These are phyloP conservation scores for Crotalus helleri DNA, from an alignment of 2,113 vertebrate genomes.

Conservation along the genomic window DNA sequence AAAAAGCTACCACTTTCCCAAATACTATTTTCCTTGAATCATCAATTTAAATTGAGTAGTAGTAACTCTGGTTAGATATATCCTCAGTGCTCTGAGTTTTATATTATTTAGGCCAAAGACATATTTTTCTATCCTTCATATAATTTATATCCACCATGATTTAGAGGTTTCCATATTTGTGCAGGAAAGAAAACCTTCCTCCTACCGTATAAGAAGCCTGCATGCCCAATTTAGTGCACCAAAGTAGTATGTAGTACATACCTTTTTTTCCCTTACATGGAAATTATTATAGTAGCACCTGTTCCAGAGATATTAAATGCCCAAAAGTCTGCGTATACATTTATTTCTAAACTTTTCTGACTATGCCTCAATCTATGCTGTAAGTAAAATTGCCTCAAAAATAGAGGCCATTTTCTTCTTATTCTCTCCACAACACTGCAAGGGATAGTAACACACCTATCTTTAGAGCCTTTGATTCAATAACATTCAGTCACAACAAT, in stretches of 20 bases:
- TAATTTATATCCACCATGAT: not conserved
- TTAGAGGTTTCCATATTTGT: not conserved
- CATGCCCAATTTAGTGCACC: not conserved
- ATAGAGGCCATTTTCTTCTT: not conserved
- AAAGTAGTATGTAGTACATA: too few species aligned
- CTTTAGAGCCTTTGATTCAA: not conserved
- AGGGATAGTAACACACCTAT: not conserved
- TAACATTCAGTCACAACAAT: not conserved
- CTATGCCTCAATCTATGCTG: not conserved
- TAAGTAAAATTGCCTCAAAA: not conserved
- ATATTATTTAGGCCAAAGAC: not conserved
- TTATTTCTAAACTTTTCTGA: not conserved
- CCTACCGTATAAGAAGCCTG: not conserved
- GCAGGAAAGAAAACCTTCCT: not conserved
- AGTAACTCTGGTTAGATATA: not conserved
- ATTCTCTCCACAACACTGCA: not conserved
- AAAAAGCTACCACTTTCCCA: not conserved
- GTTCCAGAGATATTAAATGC: not conserved
- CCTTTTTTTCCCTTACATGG: not conserved
- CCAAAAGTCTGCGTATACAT: not conserved
- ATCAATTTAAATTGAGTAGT: not conserved
- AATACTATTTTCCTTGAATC: not conserved
- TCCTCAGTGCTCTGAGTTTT: not conserved
- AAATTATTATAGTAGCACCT: not conserved
- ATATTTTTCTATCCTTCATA: not conserved